Base-by-base conservation (phyloP, 2,888 invertebrate species). In the Empis livida region DNA sequence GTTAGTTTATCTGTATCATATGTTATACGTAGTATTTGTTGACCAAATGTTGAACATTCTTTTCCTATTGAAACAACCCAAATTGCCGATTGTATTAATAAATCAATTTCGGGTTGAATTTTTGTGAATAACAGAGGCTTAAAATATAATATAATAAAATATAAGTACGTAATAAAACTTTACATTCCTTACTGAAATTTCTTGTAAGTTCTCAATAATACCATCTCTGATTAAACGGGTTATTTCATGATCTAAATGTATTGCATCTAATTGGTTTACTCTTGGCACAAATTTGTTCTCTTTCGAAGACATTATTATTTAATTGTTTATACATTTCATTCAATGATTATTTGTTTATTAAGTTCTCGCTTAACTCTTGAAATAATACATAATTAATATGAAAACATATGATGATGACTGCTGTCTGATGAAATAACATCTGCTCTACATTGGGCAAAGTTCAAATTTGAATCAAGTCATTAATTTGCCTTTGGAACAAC, bases 191-290 rank as follows among this genome's bases (percentile, higher is more conserved):
- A 84, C 84, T 61, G 81, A 79, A 55, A 84, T 71, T 59, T 76
- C 76, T 59, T 80, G 80, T 3, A 78, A 68, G 42, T 81, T 75
- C 56, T 79, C 74, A 49, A 78, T 73, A 15, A 83, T 61, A 54
- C 84, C 78, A 48, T 77, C 74, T 53, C 78, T 78, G 43, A 90
- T 74, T 43, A 88, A 71, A 52, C 79, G 80, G 51, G 80, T 75
- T 44, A 91, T 78, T 71, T 91, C 88, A 52, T 75, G 75, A 64
- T 92, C 90, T 35, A 91, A 71, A 57, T 83, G 81, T n/a, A 79
- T 73, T 27, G 89, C 84, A 70, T 90, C 90, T 51, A 89, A 71
- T 77, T 72, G 72, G 51, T 72, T 72, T 0, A 72, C 72, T 45
- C 72, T 61, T 13, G 72, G 69, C 5, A 72, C 71, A 57, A 67